Evolutionary conservation across 1,140 invertebrate genomes (phyloP), one percentile per base, ranked within the genome.

Genomic region (Caenorhabditis latens): DNA sequence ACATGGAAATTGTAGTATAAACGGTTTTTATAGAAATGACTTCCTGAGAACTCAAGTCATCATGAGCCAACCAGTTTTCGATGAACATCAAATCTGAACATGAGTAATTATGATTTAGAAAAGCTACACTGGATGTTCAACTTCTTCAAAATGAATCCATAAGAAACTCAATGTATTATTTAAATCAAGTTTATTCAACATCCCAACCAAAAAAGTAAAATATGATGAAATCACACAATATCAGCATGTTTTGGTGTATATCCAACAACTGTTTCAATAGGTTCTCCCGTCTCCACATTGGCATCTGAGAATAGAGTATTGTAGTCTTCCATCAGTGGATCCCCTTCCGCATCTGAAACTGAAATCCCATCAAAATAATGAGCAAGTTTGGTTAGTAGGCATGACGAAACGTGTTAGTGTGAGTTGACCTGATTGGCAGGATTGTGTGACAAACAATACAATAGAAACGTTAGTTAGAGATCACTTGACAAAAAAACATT

Each of bases 221-320:
- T 46, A 24, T 24, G n/a, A 79, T 21, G 7, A n/a, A 46, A 79
- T 75, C 58, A 85, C 50, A 85, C 84, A 79, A 85, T 85, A 50
- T 65, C 63, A 75, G 84, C 84, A 53, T 63, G 48, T 57, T 85
- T 85, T 16, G 84, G 84, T 40, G 84, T 85, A 42, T 65, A 85
- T 71, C 84, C 84, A 85, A 85, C 67, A 46, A 85, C 84, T 11
- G 84, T 71, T 48, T 85, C 84, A 19, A 85, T 63, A 40, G 84
- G 84, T 57, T 85, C 84, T 11, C 48, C 46, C 48, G 57, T 63
- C 24, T 75, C 48, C 24, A 71, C 67, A 55, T 75, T 79, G 16
- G 71, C 71, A 8, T 79, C 71, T 11, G 71, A n/a, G 40, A 85
- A 58, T 42, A 75, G 67, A 67, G 63, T 40, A 16, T 67, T 67